Conservation (phyloP, 2,888 invertebrate genomes). For the Caenorhabditis becei region DNA sequence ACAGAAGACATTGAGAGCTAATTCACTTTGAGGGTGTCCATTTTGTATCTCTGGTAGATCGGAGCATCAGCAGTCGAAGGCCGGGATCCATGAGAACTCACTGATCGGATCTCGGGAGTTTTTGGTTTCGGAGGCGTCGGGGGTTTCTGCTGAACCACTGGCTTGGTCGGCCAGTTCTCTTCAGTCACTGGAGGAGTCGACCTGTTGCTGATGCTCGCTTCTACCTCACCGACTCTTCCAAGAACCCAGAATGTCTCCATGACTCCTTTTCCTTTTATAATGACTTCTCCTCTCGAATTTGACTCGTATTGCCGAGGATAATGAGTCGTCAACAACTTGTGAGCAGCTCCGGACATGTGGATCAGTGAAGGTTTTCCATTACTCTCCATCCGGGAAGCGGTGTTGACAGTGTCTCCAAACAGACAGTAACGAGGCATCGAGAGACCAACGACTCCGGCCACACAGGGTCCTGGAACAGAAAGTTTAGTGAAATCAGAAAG, state of each 20-base stretch:
- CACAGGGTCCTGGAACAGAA: constrained; percentile 67
- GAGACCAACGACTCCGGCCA: constrained; percentile 75
- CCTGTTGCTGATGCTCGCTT: constrained; percentile 8
- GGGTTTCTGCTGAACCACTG: background rate
- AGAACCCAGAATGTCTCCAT: constrained; percentile 65
- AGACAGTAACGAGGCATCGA: constrained; percentile 79
- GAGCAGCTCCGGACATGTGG: constrained; percentile 73
- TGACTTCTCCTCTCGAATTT: constrained; percentile 75
- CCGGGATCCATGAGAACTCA: constrained; percentile 32
- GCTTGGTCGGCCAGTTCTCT: background rate
- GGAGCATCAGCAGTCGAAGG: constrained; percentile 18
- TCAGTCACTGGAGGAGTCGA: constrained; percentile 34
- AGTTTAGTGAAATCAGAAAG: background rate
- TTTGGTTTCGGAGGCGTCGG: constrained; percentile 2
- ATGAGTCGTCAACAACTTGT: constrained; percentile 68
- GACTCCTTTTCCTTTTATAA: constrained; percentile 70
- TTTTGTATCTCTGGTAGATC: constrained; percentile 34
- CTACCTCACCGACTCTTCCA: constrained; percentile 34
- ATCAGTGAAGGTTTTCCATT: constrained; percentile 75
- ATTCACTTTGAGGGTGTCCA: constrained; percentile 39
- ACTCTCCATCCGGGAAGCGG: constrained; percentile 77
- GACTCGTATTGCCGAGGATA: constrained; percentile 75
- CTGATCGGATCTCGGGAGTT: constrained; percentile 18
- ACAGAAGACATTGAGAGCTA: constrained; percentile 11
- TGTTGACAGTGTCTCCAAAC: constrained; percentile 79